These are phyloP conservation scores for Coreoperca whiteheadi DNA, from an alignment of 2,113 vertebrate genomes.

Conservation along the genomic window DNA sequence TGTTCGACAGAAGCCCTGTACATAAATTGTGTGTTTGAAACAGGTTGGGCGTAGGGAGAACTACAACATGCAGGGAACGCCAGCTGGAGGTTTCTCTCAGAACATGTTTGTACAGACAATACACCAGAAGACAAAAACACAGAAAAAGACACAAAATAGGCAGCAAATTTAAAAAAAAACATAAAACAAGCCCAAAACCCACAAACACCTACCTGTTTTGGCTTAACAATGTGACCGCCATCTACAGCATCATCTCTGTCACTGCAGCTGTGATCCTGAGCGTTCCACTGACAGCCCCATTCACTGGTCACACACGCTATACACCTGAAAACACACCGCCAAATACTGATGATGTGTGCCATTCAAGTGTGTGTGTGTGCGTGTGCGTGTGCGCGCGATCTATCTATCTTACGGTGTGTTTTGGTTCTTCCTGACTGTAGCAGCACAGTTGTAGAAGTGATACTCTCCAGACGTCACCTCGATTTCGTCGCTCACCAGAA, in stretches of 20 bases:
- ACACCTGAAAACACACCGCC: slow-evolving; percentile 84
- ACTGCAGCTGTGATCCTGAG: slow-evolving; percentile 86
- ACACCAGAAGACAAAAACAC: too few relatives aligned
- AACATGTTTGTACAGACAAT: too few relatives aligned
- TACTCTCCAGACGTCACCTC: slow-evolving; percentile 88
- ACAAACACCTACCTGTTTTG: slow-evolving; percentile 88
- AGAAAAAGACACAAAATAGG: too few relatives aligned
- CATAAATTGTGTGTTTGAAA: too few relatives aligned
- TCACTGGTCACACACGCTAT: slow-evolving; percentile 91
- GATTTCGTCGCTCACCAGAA: slow-evolving; percentile 75
- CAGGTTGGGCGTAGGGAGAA: too few relatives aligned
- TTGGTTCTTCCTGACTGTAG: slow-evolving; percentile 86
- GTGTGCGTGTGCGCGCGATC: background rate
- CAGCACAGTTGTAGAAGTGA: slow-evolving; percentile 93
- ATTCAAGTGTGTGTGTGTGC: background rate
- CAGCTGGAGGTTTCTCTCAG: too few relatives aligned
- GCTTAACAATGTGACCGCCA: slow-evolving; percentile 82
- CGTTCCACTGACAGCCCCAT: slow-evolving; percentile 96
- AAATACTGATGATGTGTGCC: background rate
- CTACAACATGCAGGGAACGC: too few relatives aligned
- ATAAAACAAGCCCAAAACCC: too few relatives aligned
- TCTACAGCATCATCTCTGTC: slow-evolving; percentile 72
- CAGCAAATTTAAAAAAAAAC: too few relatives aligned
- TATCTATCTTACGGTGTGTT: slow-evolving; percentile 91
- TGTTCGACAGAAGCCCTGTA: too few relatives aligned